phyloP scores from a whole-genome alignment of 2,113 vertebrate species.

The Pelmatolapia mariae region DNA sequence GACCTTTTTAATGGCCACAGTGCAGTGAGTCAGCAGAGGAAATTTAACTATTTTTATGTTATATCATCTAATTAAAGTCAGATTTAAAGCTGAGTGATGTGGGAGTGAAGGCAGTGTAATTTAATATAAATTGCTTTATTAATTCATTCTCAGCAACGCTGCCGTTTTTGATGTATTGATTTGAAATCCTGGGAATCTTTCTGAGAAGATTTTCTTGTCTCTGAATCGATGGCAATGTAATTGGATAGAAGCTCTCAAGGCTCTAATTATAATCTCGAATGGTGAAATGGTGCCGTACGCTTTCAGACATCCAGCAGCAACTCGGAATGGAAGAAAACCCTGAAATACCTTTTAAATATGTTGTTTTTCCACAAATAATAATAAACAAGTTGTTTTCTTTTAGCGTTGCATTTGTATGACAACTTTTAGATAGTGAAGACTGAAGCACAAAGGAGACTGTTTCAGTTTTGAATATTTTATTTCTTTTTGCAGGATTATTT shows the following conservation, averaged over 20 bases:
- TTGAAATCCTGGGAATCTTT: constrained; percentile 30
- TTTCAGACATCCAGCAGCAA: not conserved
- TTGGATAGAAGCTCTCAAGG: constrained; percentile 39
- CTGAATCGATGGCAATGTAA: constrained; percentile 52
- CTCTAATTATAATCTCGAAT: constrained; percentile 54
- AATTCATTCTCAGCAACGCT: constrained; percentile 13
- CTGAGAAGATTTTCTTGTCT: constrained; percentile 28
- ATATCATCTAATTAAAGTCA: constrained; percentile 17
- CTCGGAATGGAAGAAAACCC: not conserved
- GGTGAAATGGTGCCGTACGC: not conserved
- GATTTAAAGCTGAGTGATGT: constrained; percentile 1
- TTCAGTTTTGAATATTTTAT: not conserved
- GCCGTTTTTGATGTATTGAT: constrained; percentile 59
- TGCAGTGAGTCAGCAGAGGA: not conserved
- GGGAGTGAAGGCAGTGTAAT: not conserved
- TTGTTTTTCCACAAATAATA: not conserved
- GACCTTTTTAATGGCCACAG: not conserved
- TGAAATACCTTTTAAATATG: not conserved
- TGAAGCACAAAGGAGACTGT: not conserved
- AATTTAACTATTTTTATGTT: not conserved
- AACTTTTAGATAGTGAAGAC: not conserved
- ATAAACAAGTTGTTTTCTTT: not conserved
- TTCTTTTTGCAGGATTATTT: not conserved
- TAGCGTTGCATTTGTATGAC: not conserved
- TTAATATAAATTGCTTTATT: constrained; percentile 15